phyloP scores from a whole-genome alignment of 92 coral and sea anemone genomes.

The Phenganax stokvisi region DNA sequence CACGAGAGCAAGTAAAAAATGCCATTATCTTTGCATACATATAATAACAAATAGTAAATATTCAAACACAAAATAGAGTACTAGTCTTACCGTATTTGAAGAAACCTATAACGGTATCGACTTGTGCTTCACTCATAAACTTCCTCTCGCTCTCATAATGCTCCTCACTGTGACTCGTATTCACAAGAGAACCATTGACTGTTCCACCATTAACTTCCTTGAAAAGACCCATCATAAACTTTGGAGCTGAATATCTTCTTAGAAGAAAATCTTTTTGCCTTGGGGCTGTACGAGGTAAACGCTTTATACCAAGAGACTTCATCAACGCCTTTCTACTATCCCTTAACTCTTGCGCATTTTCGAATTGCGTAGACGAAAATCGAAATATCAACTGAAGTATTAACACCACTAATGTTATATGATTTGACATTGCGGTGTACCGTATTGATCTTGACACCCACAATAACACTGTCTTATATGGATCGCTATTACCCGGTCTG shows the following conservation, averaged over 20 bases:
- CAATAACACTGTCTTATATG: not conserved
- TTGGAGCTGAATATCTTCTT: constrained; percentile 33
- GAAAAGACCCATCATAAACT: constrained; percentile 22
- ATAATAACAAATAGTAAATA: not conserved
- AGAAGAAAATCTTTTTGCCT: not conserved
- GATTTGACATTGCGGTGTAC: not conserved
- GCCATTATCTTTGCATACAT: not conserved
- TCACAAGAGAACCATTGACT: not conserved
- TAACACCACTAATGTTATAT: not conserved
- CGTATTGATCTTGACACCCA: not conserved
- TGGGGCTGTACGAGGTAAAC: not conserved
- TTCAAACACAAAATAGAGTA: not conserved
- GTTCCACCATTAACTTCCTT: not conserved
- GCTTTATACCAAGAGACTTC: constrained; percentile 2
- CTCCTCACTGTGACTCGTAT: not conserved
- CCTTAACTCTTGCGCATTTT: not conserved
- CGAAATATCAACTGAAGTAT: not conserved
- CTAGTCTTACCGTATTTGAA: constrained; percentile 28
- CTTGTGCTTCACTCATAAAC: constrained; percentile 20
- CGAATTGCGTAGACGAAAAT: not conserved
- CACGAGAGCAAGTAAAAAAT: no score
- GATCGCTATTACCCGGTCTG: constrained; percentile 1
- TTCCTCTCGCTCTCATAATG: constrained; percentile 6
- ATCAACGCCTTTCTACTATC: not conserved
- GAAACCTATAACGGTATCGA: constrained; percentile 32